phyloP scores from a whole-genome alignment of 2,888 invertebrate species.

The Nephrocerus scutellatus region DNA sequence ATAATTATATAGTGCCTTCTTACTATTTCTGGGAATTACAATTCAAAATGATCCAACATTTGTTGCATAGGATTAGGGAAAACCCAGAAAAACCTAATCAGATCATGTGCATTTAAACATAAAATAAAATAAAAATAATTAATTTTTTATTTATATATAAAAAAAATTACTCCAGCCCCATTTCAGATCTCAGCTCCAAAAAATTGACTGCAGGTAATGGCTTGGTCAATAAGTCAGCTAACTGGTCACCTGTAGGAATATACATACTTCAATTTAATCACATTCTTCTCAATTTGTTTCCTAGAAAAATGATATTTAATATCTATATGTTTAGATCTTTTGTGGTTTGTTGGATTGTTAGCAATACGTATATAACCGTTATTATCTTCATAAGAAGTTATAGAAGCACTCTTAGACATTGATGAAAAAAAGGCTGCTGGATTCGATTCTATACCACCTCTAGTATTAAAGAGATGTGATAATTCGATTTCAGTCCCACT shows the following conservation, averaged over 20 bases:
- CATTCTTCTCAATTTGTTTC: too few species aligned
- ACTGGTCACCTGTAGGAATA: constrained; percentile 19
- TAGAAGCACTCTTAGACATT: too few species aligned
- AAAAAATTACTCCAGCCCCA: constrained; percentile 5
- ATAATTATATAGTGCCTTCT: too few species aligned
- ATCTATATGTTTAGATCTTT: constrained; percentile 17
- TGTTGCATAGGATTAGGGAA: constrained; percentile 10
- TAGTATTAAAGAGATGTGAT: too few species aligned
- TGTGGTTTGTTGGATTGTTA: constrained; percentile 17
- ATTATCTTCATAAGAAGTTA: constrained; percentile 14
- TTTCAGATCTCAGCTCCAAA: constrained; percentile 4
- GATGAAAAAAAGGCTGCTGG: too few species aligned
- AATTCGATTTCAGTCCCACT: too few species aligned
- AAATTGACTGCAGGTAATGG: constrained; percentile 17
- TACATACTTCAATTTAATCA: constrained; percentile 9
- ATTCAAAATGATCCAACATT: too few species aligned
- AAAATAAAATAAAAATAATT: not conserved
- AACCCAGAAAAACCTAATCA: too few species aligned
- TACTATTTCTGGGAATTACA: too few species aligned
- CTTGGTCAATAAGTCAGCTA: constrained; percentile 16
- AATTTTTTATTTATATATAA: not conserved
- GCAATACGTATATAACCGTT: constrained; percentile 16
- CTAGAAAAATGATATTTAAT: too few species aligned
- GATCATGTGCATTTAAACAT: constrained; percentile 13
- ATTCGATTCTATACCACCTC: too few species aligned